These are phyloP conservation scores for Globia sparganii DNA, from an alignment of 2,888 invertebrate species.

Conservation along the genomic window DNA sequence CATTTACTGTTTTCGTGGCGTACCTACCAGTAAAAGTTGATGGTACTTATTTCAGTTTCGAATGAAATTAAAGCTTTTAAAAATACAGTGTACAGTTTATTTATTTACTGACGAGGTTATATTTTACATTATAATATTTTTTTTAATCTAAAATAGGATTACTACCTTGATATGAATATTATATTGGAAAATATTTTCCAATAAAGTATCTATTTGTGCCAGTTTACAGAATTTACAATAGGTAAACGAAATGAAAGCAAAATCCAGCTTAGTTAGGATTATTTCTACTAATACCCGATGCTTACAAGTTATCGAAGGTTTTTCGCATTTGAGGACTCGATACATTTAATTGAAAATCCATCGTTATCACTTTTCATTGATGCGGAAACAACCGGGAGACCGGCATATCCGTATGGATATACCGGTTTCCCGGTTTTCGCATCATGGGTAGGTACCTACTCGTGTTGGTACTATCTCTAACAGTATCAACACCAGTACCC, in stretches of 20 bases:
- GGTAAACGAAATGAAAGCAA: slow-evolving; percentile 6
- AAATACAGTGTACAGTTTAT: background rate
- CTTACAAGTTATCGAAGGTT: slow-evolving; percentile 6
- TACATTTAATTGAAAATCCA: background rate
- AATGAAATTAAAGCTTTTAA: background rate
- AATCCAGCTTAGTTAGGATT: slow-evolving; percentile 29
- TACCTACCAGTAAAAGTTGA: background rate
- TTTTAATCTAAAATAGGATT: slow-evolving; percentile 6
- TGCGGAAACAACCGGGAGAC: too few relatives aligned
- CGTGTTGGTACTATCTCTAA: too few relatives aligned
- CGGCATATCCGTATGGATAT: too few relatives aligned
- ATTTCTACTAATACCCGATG: slow-evolving; percentile 9
- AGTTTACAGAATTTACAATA: slow-evolving; percentile 8
- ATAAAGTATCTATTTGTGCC: slow-evolving; percentile 1
- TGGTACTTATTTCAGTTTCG: background rate
- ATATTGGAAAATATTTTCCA: slow-evolving; percentile 7
- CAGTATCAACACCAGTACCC: too few relatives aligned
- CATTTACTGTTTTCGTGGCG: background rate
- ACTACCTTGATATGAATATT: too few relatives aligned
- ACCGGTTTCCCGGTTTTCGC: too few relatives aligned
- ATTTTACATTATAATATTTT: background rate
- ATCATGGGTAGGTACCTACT: too few relatives aligned
- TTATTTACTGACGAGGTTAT: background rate
- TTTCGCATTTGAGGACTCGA: background rate
- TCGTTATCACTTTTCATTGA: background rate